Evolutionary conservation across 1,140 invertebrate species (phyloP).

Genomic region (Dendrolimus kikuchii): DNA sequence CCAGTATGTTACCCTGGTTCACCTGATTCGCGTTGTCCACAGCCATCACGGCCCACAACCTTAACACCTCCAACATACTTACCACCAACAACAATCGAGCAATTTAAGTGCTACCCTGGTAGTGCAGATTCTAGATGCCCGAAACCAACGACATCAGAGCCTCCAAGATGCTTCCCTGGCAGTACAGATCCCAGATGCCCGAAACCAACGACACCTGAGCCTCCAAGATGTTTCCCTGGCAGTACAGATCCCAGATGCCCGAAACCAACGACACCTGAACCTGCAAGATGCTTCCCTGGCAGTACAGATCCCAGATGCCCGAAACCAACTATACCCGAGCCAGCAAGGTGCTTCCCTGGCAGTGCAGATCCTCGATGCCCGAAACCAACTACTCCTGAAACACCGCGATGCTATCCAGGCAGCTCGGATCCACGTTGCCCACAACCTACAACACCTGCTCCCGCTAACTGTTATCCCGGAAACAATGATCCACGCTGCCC

Average conservation of each 20-base stretch:
- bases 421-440: constrained; percentile 50
- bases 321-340: constrained; percentile 25
- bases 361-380: constrained; percentile 59
- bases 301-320: constrained; percentile 58
- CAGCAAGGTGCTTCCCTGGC: constrained; percentile 57
- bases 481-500: constrained; percentile 57
- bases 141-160: constrained; percentile 21
- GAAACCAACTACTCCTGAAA: constrained; percentile 20
- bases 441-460: constrained; percentile 19
- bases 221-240: constrained; percentile 37
- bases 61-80: constrained; percentile 17
- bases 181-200: neutral
- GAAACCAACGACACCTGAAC: constrained; percentile 19
- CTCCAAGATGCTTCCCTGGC: constrained; percentile 45
- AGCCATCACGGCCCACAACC: constrained; percentile 24
- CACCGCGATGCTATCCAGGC: constrained; percentile 22
- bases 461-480: constrained; percentile 49
- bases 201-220: constrained; percentile 13
- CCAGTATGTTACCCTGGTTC: constrained; percentile 59
- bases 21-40: constrained; percentile 54
- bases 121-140: constrained; percentile 60
- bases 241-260: constrained; percentile 61
- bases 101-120: constrained; percentile 57
- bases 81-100: constrained; percentile 17
- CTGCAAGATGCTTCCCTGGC: constrained; percentile 48